Base-by-base conservation (phyloP, 2,888 invertebrate species). In the Embidobia sp. region DNA sequence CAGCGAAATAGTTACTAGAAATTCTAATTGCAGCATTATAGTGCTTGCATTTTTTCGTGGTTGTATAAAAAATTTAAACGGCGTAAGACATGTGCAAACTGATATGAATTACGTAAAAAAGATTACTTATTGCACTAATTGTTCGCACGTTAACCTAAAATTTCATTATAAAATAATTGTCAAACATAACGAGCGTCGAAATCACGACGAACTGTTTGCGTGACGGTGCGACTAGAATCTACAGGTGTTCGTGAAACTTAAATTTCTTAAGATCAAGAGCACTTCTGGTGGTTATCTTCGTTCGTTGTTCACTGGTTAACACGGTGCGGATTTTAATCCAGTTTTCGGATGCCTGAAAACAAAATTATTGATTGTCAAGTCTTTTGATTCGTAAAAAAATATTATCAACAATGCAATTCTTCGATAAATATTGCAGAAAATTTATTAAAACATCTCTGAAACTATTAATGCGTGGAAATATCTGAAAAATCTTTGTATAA, bases 261-360 rank as follows among this genome's bases (percentile, higher is more conserved):
- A 48, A 22, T 22, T 37, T 75, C 44, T 64, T 73, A 61, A 77
- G 61, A 75, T 75, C 74, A 84, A 84, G 84, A 85, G 85, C 85
- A 85, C 84, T 85, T 86, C 77, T 82, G 84, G 85, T 84, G 83
- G 84, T 81, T 79, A 82, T 81, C 69, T 77, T 81, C 63, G 55
- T 81, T 77, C 63, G 61, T 55, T 78, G 49, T 51, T 44, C 42
- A 33, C 40, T 44, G 29, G 33, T 83, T 82, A 88, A 76, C 85
- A 88, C 15, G 86, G 85, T 31, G 85, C 86, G 55, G 87, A 84
- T 79, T 87, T 87, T 16, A 85, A 49, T 10, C 83, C 80, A 63
- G 82, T 83, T 77, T 86, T 87, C 7, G 86, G 85, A 79, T 88
- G 88, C 85, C 88, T 89, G 73, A 16, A 85, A 84, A n/a, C n/a